These are phyloP conservation scores for Apomyelois bistriatella DNA, from an alignment of 2,888 invertebrate species.

Conservation along the genomic window DNA sequence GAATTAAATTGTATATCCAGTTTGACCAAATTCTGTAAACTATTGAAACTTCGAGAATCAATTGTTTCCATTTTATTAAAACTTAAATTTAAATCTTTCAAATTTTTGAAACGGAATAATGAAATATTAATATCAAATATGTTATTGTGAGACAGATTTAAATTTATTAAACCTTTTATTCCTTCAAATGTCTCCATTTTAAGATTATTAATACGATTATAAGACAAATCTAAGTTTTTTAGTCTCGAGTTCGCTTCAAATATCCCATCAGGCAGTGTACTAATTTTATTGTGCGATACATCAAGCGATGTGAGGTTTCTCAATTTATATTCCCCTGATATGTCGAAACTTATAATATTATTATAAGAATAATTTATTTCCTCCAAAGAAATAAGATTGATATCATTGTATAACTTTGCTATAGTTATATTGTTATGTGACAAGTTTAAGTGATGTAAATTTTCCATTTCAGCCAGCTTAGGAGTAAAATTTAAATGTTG, in stretches of 20 bases:
- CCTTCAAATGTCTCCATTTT: constrained; percentile 48
- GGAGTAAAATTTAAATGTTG: constrained; percentile 32
- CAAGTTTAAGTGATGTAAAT: constrained; percentile 37
- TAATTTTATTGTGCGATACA: constrained; percentile 47
- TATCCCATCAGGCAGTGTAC: constrained; percentile 34
- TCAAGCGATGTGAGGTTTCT: constrained; percentile 37
- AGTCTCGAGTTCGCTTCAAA: constrained; percentile 41
- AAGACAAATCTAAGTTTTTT: constrained; percentile 44
- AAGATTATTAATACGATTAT: constrained; percentile 43
- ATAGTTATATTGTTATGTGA: constrained; percentile 37
- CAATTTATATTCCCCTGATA: constrained; percentile 24
- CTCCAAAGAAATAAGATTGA: constrained; percentile 28
- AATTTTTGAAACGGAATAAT: constrained; percentile 44
- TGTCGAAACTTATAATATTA: constrained; percentile 33
- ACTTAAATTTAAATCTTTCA: constrained; percentile 40
- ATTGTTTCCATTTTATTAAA: constrained; percentile 40
- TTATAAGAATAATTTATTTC: constrained; percentile 53
- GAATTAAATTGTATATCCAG: constrained; percentile 44
- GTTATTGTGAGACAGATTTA: constrained; percentile 47
- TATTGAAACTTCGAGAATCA: constrained; percentile 36
- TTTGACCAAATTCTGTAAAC: constrained; percentile 32
- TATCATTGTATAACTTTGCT: constrained; percentile 37
- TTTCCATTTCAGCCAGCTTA: constrained; percentile 29
- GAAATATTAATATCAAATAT: constrained; percentile 43
- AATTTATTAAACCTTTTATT: constrained; percentile 33